Evolutionary conservation across 53 echinoderm and acorn worm species (phyloP).

Genomic region (Mesocentrotus franciscanus): DNA sequence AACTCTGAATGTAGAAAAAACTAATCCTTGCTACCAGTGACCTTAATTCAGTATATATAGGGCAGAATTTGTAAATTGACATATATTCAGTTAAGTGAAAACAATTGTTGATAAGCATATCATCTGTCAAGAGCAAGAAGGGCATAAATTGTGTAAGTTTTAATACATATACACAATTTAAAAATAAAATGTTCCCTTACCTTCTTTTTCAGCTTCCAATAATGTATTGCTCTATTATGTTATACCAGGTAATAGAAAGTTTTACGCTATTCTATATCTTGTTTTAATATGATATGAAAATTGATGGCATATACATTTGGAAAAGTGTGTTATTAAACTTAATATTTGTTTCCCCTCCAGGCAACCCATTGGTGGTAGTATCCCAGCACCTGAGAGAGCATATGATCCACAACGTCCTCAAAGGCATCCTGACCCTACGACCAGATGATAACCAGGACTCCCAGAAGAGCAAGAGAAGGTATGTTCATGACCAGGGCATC

Average conservation of each 20-base stretch:
- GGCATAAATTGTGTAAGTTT: neutral
- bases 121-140: too few relatives aligned
- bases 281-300: neutral
- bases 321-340: neutral
- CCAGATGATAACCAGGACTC: slow-evolving; percentile 42
- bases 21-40: too few relatives aligned
- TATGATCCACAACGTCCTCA: slow-evolving; percentile 53
- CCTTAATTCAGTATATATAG: too few relatives aligned
- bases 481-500: neutral
- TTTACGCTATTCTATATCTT: neutral
- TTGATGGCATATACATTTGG: too few relatives aligned
- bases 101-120: too few relatives aligned
- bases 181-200: too few relatives aligned
- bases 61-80: too few relatives aligned
- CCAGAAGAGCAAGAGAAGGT: slow-evolving; percentile 48
- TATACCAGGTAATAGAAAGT: neutral
- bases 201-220: neutral
- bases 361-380: slow-evolving; percentile 59
- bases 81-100: too few relatives aligned
- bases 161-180: too few relatives aligned
- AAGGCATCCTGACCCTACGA: slow-evolving; percentile 53
- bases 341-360: neutral
- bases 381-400: slow-evolving; percentile 58
- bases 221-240: neutral
- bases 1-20: too few relatives aligned